Conservation (phyloP, 92 coral and sea anemone species). For the Siderastrea siderea region DNA sequence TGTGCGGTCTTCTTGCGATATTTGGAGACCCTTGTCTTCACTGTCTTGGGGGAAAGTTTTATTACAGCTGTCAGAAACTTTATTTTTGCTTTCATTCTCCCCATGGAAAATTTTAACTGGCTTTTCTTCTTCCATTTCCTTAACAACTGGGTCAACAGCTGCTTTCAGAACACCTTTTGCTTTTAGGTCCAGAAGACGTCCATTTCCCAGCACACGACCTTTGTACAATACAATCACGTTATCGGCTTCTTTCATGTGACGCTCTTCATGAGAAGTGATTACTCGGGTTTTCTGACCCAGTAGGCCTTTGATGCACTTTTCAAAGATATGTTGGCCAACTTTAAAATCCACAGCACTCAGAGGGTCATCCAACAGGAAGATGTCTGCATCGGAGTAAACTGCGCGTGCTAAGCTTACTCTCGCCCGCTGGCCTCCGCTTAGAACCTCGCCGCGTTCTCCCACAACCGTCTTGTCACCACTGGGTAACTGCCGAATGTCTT, state of each 20-base stretch:
- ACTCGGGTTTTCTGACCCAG: neutral
- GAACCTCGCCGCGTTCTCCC: neutral
- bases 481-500: neutral
- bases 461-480: neutral
- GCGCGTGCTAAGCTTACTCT: no score
- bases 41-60: neutral
- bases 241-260: no score
- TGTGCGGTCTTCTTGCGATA: neutral
- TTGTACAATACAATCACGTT: no score
- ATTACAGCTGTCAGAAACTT: neutral
- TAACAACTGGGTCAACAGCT: neutral
- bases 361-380: no score
- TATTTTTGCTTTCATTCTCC: neutral
- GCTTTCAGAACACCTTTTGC: neutral
- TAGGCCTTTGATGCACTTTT: neutral
- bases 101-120: neutral
- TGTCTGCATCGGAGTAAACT: no score
- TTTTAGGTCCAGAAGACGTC: neutral
- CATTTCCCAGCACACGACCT: neutral
- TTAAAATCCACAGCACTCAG: no score
- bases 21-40: neutral
- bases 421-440: no score
- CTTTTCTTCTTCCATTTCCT: neutral
- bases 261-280: no score
- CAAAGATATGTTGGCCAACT: neutral